Percentiles rank a stretch among this genome's conserved stretches.
Conservation (phyloP, 2,888 invertebrate species). For the Acrobasis repandana region DNA sequence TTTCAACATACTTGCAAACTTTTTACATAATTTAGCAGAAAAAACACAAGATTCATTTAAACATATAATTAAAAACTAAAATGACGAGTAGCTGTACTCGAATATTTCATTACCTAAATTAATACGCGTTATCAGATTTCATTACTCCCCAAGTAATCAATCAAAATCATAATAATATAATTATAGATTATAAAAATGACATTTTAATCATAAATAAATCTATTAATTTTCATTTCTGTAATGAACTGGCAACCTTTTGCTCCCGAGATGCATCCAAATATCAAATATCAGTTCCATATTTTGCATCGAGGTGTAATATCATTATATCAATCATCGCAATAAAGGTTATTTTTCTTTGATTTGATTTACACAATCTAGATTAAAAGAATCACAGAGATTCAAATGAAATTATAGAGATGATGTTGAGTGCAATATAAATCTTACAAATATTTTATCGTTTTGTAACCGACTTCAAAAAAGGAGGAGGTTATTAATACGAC, state of each 20-base stretch:
- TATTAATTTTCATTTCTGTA: constrained; percentile 4
- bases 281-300: constrained; percentile 15
- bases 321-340: constrained; percentile 10
- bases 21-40: too few species aligned
- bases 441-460: too few species aligned
- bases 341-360: constrained; percentile 14
- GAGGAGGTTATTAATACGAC: too few species aligned
- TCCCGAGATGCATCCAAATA: not conserved
- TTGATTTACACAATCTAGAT: constrained; percentile 3
- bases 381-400: not conserved
- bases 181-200: not conserved
- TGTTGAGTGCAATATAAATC: not conserved
- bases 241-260: not conserved
- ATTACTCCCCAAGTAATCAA: not conserved
- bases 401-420: too few species aligned
- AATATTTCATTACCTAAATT: not conserved
- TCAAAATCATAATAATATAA: not conserved
- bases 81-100: too few species aligned
- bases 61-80: too few species aligned
- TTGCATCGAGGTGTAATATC: not conserved
- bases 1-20: too few species aligned
- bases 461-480: too few species aligned
- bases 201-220: not conserved
- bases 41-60: too few species aligned
- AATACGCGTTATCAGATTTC: not conserved